Percentiles rank a stretch among this genome's conserved stretches.
phyloP scores from a whole-genome alignment of 2,888 invertebrate genomes.

The Tenthredo scrophulariae region DNA sequence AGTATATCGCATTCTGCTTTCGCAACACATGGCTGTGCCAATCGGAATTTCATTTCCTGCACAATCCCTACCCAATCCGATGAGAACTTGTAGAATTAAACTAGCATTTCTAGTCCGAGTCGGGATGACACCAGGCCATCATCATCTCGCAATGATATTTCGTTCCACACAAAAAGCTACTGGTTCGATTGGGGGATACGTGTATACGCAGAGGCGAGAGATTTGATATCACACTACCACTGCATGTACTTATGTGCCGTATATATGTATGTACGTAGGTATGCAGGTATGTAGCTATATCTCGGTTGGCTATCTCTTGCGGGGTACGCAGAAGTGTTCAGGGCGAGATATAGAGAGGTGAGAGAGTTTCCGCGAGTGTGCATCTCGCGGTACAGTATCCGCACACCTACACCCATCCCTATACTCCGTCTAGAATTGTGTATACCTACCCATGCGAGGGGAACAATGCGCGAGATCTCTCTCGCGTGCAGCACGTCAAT shows the following conservation, averaged over 20 bases:
- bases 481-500: constrained; percentile 42
- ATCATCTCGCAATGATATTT: not conserved
- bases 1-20: too few species aligned
- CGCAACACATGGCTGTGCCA: too few species aligned
- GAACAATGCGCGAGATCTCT: constrained; percentile 40
- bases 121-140: not conserved
- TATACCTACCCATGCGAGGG: not conserved
- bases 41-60: too few species aligned
- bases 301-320: not conserved
- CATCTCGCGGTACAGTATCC: not conserved
- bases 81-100: too few species aligned
- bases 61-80: too few species aligned
- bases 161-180: not conserved
- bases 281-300: not conserved
- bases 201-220: constrained; percentile 3
- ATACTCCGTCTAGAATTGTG: not conserved
- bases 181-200: not conserved
- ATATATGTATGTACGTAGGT: not conserved
- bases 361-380: not conserved
- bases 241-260: too few species aligned
- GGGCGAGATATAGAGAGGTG: not conserved
- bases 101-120: too few species aligned
- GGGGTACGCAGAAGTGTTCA: not conserved
- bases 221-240: constrained; percentile 24
- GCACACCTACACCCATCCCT: not conserved